Evolutionary conservation across 2,888 invertebrate species (phyloP), one percentile per base, ranked within the genome.

Genomic region (Gisinianus flammeolus): DNA sequence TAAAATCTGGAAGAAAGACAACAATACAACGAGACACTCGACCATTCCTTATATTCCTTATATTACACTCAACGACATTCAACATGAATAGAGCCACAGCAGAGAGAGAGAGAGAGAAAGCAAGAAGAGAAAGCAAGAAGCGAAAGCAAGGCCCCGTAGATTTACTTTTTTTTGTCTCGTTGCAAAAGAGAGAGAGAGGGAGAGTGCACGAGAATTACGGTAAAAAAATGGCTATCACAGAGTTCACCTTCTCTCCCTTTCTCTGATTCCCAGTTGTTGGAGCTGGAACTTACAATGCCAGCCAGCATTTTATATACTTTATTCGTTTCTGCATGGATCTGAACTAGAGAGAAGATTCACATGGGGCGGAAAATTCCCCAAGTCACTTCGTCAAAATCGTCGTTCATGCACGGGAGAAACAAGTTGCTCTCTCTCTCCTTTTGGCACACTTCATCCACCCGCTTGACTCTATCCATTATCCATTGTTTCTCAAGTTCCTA

Each of bases 291-390:
- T n/a, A n/a, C n/a, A n/a, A n/a, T n/a, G n/a, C 16, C 4, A 16
- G 16, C 19, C 44, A 44, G 19, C 54, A 54, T 54, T 54, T 54
- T 5, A n/a, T 16, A 3, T 16, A 44, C 44, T 54, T 54, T 8
- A 54, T 54, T 54, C 54, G 33, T 52, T 52, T 44, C 26, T 70
- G 70, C 70, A 44, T 54, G 70, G 54, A 70, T 70, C 70, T 12
- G 30, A 31, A 19, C 22, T 30, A 28, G 67, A 52, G 52, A 16
- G 35, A 22, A 24, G 74, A 66, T 52, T 64, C 64, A 31, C 22
- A 74, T 74, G 74, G 74, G 66, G 74, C 66, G 66, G 74, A 74
- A 74, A 74, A 74, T 74, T 74, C 24, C 24, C 62, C 10, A 1
- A 44, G 26, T 64, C 66, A 44, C 35, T 74, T 66, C 64, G 64